Base-by-base conservation (phyloP, 2,888 invertebrate genomes). In the Eupithecia centaureata region DNA sequence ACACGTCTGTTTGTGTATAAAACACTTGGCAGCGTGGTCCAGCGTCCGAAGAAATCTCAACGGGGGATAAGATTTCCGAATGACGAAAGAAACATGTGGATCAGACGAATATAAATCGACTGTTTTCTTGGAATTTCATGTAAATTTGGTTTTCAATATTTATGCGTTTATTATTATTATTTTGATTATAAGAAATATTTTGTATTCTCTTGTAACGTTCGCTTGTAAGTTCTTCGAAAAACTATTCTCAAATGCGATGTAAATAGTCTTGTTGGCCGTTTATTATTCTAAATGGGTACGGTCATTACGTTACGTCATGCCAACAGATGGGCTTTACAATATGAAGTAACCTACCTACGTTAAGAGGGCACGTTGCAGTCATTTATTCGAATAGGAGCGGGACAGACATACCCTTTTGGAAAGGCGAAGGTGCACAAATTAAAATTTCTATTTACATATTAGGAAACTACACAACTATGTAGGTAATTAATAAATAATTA, bases 1-100 rank as follows among this genome's bases (percentile, higher is more conserved):
- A 82, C 79, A 81, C 74, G 62, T 74, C 67, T 73, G 76, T 73
- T 76, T 75, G 74, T 76, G 79, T 73, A 73, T 79, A 74, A 73
- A 79, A 83, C 86, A 84, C 84, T 82, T 82, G 52, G 82, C 83
- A 82, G 68, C 83, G 83, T 79, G 84, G 83, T 82, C 86, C 86
- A 86, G 84, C 86, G 88, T 86, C 90, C 89, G 84, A 91, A 86
- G 84, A 89, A 86, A 86, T 89, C 90, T 88, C 90, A 78, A 84
- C 90, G 87, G 90, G 89, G 89, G 86, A 91, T 91, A 90, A 87
- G 80, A 88, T 90, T 90, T 90, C 88, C 88, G 87, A 82, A 76
- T 73, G 77, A 78, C 82, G 86, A 81, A 85, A 88, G 88, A 86
- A 83, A 85, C 81, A 69, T 82, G 76, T 87, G 91, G 90, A 88